Percentiles rank a stretch among this genome's conserved stretches.
These are phyloP conservation scores for Morinoia aosen DNA, from an alignment of 2,888 invertebrate species.

Conservation along the genomic window DNA sequence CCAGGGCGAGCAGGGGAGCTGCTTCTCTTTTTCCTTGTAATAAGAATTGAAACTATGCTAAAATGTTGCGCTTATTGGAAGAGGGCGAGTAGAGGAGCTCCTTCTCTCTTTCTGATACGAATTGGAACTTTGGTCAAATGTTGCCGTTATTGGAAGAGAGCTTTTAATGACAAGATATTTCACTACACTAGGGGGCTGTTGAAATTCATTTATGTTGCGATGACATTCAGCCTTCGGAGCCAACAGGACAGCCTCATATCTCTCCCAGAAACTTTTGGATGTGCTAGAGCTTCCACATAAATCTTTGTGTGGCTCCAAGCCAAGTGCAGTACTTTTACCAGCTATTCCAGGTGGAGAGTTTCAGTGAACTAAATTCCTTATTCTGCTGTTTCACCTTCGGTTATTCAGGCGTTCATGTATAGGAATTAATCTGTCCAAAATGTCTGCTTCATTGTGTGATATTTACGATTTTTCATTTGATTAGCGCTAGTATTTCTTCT, in stretches of 20 bases:
- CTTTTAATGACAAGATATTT: background rate
- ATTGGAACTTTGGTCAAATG: too few species aligned
- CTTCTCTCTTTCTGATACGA: too few species aligned
- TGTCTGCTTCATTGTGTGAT: background rate
- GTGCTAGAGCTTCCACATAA: background rate
- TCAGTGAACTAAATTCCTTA: background rate
- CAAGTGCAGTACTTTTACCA: background rate
- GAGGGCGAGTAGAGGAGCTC: too few species aligned
- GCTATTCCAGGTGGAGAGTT: background rate
- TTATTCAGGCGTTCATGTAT: background rate
- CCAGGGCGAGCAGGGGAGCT: slow-evolving; percentile 21
- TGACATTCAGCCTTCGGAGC: background rate
- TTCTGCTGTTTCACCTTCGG: background rate
- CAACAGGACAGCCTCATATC: too few species aligned
- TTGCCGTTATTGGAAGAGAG: too few species aligned
- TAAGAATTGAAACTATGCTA: background rate
- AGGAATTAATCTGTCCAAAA: background rate
- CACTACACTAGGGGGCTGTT: background rate
- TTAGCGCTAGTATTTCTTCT: background rate
- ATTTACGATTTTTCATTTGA: background rate
- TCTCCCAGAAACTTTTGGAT: background rate
- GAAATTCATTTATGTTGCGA: background rate
- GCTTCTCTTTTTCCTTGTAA: background rate
- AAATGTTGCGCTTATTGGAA: too few species aligned
- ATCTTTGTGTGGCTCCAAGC: background rate